Percentiles rank a stretch among this genome's conserved stretches.
phyloP scores from a whole-genome alignment of 1,140 invertebrate species.

The Pseudomyrmex cubaensis region DNA sequence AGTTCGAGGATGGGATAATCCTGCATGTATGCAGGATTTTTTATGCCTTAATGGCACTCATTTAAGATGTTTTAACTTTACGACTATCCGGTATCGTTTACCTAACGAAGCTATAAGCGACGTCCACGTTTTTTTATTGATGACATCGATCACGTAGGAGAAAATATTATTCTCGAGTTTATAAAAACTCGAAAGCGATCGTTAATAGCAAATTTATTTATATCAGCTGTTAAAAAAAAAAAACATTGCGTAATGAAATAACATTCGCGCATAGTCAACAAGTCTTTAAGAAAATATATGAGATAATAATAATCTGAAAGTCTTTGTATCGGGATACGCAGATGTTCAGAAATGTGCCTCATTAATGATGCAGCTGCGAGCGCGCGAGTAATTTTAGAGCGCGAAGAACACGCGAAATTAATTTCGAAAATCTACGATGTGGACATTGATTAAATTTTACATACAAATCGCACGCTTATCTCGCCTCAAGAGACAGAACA shows the following conservation, averaged over 20 bases:
- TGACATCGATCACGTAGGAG: not conserved
- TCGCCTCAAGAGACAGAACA: not conserved
- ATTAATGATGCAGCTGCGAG: not conserved
- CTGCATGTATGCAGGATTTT: not conserved
- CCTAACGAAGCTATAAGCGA: not conserved
- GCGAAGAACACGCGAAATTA: not conserved
- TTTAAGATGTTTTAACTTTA: not conserved
- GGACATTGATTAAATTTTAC: not conserved
- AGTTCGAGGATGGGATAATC: not conserved
- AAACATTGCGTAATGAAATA: too few relatives aligned
- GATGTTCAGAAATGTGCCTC: not conserved
- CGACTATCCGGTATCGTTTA: not conserved
- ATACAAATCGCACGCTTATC: not conserved
- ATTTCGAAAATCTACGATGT: not conserved
- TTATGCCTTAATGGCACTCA: not conserved
- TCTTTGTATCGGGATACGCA: not conserved
- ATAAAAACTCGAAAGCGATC: not conserved
- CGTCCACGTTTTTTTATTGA: not conserved
- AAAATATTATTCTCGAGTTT: conserved; percentile 22
- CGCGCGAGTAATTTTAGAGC: not conserved
- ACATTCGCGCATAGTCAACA: not conserved
- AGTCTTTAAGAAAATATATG: not conserved
- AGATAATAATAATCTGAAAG: conserved; percentile 26
- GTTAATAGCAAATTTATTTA: conserved; percentile 1
- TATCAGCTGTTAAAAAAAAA: not conserved